phyloP scores from a whole-genome alignment of 2,113 vertebrate genomes.

The Apodemus sylvaticus region DNA sequence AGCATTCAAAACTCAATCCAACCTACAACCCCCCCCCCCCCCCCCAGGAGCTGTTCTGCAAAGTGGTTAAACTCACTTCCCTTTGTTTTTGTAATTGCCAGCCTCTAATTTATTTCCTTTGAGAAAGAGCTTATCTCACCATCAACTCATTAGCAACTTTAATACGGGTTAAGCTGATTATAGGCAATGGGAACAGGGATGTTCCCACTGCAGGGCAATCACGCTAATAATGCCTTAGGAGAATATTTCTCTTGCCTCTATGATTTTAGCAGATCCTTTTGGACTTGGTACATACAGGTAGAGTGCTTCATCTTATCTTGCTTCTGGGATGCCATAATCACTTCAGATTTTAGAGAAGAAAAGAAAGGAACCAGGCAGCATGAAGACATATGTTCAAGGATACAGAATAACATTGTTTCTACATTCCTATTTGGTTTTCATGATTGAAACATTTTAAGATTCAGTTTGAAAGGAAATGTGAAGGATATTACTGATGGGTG shows the following conservation, averaged over 20 bases:
- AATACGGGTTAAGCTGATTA: slow-evolving; percentile 83
- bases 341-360: not conserved
- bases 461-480: slow-evolving; percentile 35
- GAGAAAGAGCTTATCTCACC: slow-evolving; percentile 79
- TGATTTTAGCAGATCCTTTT: slow-evolving; percentile 69
- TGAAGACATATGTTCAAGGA: not conserved
- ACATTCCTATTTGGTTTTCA: slow-evolving; percentile 46
- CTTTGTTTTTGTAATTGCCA: slow-evolving; percentile 54
- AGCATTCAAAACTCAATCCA: not conserved
- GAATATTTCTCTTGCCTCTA: slow-evolving; percentile 70
- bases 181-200: slow-evolving; percentile 73
- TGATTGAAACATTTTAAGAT: slow-evolving; percentile 16
- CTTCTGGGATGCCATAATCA: not conserved
- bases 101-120: slow-evolving; percentile 80
- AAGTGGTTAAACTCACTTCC: slow-evolving; percentile 36
- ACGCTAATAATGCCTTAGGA: slow-evolving; percentile 76
- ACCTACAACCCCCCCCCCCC: slow-evolving; percentile 18
- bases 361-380: not conserved
- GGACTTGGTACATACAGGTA: slow-evolving; percentile 41
- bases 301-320: not conserved
- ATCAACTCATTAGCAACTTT: slow-evolving; percentile 81
- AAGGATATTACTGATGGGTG: not conserved
- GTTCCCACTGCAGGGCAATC: slow-evolving; percentile 71
- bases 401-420: not conserved
- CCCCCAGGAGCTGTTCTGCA: not conserved